A percentile compares a stretch with the other conserved stretches of the same genome.
phyloP scores from a whole-genome alignment of 2,113 vertebrate genomes.

The Tachycineta bicolor region DNA sequence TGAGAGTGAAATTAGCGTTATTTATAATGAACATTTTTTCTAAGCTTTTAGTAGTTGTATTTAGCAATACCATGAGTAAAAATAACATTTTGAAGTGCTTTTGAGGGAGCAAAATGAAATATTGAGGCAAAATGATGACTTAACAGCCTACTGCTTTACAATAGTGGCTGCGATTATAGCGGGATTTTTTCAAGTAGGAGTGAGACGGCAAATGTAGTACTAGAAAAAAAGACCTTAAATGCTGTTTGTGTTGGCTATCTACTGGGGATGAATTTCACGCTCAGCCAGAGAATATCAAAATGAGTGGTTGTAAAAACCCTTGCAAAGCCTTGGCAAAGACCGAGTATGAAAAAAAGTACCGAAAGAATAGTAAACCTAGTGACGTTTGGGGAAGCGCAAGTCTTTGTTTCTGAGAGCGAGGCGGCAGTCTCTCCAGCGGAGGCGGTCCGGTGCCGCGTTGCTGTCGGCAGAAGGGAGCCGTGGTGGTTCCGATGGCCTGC shows the following conservation, averaged over 20 bases:
- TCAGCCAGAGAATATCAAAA: neutral
- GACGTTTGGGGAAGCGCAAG: neutral
- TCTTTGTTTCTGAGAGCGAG: neutral
- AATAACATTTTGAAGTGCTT: slow-evolving; percentile 23
- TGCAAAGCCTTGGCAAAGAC: neutral
- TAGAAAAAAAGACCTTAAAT: neutral
- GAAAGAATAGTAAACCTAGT: neutral
- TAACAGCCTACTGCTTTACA: neutral
- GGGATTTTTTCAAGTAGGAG: neutral
- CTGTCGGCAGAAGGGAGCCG: neutral
- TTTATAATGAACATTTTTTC: neutral
- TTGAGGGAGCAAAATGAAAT: slow-evolving; percentile 9
- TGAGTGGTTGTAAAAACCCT: neutral
- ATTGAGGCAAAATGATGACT: neutral
- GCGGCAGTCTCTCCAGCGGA: neutral
- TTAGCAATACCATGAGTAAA: neutral
- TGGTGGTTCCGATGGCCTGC: neutral
- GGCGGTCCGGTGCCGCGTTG: neutral
- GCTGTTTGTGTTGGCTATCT: neutral
- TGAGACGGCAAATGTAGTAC: neutral
- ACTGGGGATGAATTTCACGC: neutral
- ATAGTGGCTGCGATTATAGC: neutral
- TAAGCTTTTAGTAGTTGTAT: neutral
- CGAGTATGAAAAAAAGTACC: neutral
- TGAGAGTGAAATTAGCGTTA: neutral